These are phyloP conservation scores for Gastrophryne carolinensis DNA, from an alignment of 2,797 vertebrate genomes.

Conservation along the genomic window DNA sequence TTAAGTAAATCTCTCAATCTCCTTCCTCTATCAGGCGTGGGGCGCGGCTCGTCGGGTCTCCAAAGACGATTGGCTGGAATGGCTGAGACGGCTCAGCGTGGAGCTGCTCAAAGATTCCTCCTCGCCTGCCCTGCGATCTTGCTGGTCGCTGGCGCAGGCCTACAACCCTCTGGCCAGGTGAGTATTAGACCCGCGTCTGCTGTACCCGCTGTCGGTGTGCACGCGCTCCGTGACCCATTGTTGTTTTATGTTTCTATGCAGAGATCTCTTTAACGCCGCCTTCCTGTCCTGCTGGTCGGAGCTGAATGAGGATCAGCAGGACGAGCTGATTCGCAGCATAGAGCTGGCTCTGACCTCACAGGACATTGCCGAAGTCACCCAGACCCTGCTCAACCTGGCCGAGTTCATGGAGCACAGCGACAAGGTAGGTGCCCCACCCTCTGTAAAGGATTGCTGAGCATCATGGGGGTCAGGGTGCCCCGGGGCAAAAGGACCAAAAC, in stretches of 20 bases:
- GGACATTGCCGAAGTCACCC: conserved; percentile 97
- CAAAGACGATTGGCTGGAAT: conserved; percentile 98
- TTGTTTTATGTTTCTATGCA: conserved; percentile 55
- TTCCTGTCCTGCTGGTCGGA: conserved; percentile 99
- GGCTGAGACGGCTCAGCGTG: conserved; percentile 90
- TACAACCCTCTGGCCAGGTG: conserved; percentile 98
- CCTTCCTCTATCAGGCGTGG: conserved; percentile 80
- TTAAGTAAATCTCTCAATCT: neutral
- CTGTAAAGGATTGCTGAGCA: too few relatives aligned
- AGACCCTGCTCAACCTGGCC: conserved; percentile 93
- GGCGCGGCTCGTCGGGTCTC: conserved; percentile 96
- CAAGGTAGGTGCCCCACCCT: conserved; percentile 86
- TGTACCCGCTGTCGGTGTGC: neutral
- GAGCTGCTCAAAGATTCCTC: conserved; percentile 97
- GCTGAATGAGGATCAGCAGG: conserved; percentile 95
- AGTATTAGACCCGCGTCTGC: neutral
- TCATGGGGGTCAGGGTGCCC: too few relatives aligned
- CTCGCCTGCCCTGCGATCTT: conserved; percentile 91
- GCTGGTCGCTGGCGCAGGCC: conserved; percentile 97
- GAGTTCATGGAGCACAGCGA: conserved; percentile 99
- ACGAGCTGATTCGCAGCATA: conserved; percentile 96
- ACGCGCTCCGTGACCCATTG: neutral
- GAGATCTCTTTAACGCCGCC: conserved; percentile 96
- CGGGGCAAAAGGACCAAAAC: too few relatives aligned
- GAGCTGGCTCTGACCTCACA: conserved; percentile 94